Base-by-base conservation (phyloP, 2,888 invertebrate species). In the Acanthosepion esculentum region DNA sequence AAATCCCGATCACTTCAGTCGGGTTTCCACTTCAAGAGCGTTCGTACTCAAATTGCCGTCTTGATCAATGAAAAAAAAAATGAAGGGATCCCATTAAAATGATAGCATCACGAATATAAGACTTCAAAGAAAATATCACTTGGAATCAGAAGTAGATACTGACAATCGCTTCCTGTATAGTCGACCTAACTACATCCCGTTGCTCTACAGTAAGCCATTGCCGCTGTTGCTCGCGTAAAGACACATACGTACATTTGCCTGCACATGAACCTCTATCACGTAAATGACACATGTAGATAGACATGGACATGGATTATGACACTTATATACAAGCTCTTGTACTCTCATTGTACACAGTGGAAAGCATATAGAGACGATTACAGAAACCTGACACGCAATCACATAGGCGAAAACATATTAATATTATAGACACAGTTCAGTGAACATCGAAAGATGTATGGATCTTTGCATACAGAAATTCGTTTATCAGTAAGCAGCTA, bases 121-220 rank as follows among this genome's bases (percentile, higher is more conserved):
- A 78, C 78, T 33, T 78, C 78, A 78, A 78, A 78, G 78, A 78
- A 33, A n/a, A 78, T 78, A 78, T 78, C 33, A n/a, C 78, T 78
- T 78, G 78, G 78, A 78, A 78, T 78, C 78, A 78, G 78, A 78
- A 78, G 78, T 78, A 78, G 78, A 78, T 78, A 78, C n/a, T 78
- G 78, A 78, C 78, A n/a, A 78, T 78, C 78, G n/a, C n/a, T 78
- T 78, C 78, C 78, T 78, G 78, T 78, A 78, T n/a, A n/a, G 78
- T 78, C 78, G 78, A 78, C 78, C 78, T n/a, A 8, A 78, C n/a
- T n/a, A 78, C 78, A 78, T 5, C 78, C 78, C 18, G 33, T 78
- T n/a, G 12, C 4, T n/a, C 33, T 18, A n/a, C 12, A 15, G 15
- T 33, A 33, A 78, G n/a, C 6, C 23, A 29, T 41, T 41, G 41